Evolutionary conservation across 2,113 vertebrate genomes (phyloP).

Genomic region (Microtus richardsoni): DNA sequence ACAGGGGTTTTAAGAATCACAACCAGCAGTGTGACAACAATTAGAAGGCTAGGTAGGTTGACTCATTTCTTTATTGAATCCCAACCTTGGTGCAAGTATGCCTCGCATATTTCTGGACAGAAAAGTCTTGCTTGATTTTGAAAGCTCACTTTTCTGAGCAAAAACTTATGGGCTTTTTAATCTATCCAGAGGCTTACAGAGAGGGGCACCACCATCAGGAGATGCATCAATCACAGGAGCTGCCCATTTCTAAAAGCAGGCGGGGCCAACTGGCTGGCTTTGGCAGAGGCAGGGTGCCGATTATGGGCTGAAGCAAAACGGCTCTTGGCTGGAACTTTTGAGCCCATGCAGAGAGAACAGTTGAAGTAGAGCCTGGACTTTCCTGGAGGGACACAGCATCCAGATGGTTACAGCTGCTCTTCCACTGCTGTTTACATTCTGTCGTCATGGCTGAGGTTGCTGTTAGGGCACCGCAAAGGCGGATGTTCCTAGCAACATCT

Average conservation of each 20-base stretch:
- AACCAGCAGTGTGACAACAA: background rate
- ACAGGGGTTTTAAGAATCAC: background rate
- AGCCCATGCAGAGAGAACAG: background rate
- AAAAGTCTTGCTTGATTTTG: conserved; percentile 17
- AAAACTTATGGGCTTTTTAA: background rate
- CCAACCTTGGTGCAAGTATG: background rate
- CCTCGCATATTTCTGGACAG: background rate
- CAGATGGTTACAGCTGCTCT: conserved; percentile 46
- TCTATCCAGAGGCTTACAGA: background rate
- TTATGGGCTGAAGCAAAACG: background rate
- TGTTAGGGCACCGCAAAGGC: background rate
- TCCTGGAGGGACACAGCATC: background rate
- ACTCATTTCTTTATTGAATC: conserved; percentile 10
- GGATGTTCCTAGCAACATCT: background rate
- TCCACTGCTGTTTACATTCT: conserved; percentile 28
- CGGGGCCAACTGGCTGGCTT: background rate
- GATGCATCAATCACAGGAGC: background rate
- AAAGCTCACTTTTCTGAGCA: background rate
- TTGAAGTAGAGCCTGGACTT: conserved; percentile 2
- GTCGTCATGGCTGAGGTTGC: conserved; percentile 11
- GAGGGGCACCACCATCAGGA: background rate
- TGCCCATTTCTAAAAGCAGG: background rate
- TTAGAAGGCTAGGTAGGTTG: background rate
- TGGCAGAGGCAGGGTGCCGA: background rate
- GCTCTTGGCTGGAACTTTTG: background rate